Percentiles rank a stretch among this genome's conserved stretches.
Conservation (phyloP, 1,140 invertebrate genomes). For the Amphibalanus amphitrite region DNA sequence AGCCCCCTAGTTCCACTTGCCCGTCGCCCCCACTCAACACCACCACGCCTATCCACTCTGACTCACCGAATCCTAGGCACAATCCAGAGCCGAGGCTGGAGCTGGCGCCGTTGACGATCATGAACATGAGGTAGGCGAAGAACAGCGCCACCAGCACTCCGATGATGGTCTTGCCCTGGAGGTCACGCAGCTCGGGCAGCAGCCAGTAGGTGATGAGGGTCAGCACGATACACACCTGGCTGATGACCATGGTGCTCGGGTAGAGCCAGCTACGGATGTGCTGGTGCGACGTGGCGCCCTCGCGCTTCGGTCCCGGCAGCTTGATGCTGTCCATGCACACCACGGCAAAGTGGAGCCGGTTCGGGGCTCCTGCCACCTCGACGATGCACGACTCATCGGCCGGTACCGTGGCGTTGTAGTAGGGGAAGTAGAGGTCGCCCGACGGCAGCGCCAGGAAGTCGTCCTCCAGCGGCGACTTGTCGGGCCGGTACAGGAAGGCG, state of each 20-base stretch:
- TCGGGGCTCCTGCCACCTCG: neutral
- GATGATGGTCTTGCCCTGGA: slow-evolving; percentile 13
- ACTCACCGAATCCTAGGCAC: slow-evolving; percentile 14
- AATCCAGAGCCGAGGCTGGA: slow-evolving; percentile 10
- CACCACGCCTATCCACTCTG: too few relatives aligned
- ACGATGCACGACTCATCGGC: neutral
- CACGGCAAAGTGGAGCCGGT: neutral
- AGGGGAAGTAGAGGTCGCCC: neutral
- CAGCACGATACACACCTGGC: neutral
- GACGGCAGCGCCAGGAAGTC: neutral
- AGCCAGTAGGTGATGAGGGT: neutral
- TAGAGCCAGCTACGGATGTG: neutral
- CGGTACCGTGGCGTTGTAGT: neutral
- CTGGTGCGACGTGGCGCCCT: neutral
- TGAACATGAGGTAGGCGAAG: slow-evolving; percentile 14
- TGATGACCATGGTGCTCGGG: neutral
- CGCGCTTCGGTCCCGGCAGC: neutral
- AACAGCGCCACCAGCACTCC: slow-evolving; percentile 14
- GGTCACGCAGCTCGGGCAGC: neutral
- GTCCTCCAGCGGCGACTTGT: neutral
- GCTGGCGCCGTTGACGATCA: slow-evolving; percentile 14
- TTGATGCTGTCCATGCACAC: neutral
- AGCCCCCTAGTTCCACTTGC: neutral
- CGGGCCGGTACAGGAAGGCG: neutral
- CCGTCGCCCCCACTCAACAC: neutral